Evolutionary conservation across 2,113 vertebrate species (phyloP).

Genomic region (Strix uralensis): DNA sequence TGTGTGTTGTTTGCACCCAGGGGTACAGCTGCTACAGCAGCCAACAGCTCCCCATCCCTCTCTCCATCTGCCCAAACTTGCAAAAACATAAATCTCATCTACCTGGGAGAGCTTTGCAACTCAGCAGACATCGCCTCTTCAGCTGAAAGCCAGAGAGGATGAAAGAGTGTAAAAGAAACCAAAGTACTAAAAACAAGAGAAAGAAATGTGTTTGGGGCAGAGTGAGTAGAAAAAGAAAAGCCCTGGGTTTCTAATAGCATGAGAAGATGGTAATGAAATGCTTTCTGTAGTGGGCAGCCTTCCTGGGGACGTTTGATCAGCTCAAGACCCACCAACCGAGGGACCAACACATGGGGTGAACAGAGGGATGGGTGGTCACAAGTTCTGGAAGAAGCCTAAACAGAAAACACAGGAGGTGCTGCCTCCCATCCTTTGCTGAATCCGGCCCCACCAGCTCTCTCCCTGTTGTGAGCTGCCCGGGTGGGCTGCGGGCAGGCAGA

Average conservation of each 20-base stretch:
- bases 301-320: not conserved
- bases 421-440: not conserved
- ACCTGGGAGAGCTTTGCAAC: slow-evolving; percentile 26
- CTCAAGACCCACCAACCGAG: rapidly evolving
- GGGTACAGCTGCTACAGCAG: slow-evolving; percentile 7
- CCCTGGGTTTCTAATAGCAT: rapidly evolving
- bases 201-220: not conserved
- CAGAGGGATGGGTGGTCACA: not conserved
- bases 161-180: not conserved
- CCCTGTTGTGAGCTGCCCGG: rapidly evolving
- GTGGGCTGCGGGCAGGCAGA: not conserved
- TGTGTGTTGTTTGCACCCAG: not conserved
- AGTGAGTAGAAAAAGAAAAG: not conserved
- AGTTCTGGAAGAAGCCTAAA: not conserved
- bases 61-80: slow-evolving; percentile 38
- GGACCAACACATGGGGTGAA: not conserved
- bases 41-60: slow-evolving; percentile 20
- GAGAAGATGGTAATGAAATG: not conserved
- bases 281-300: rapidly evolving
- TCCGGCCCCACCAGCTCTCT: not conserved
- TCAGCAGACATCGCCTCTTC: not conserved
- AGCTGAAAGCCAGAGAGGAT: not conserved
- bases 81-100: slow-evolving; percentile 37
- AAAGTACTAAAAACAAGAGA: not conserved
- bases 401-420: not conserved